Conservation (phyloP, 2,113 vertebrate genomes). For the Vanacampus margaritifer region DNA sequence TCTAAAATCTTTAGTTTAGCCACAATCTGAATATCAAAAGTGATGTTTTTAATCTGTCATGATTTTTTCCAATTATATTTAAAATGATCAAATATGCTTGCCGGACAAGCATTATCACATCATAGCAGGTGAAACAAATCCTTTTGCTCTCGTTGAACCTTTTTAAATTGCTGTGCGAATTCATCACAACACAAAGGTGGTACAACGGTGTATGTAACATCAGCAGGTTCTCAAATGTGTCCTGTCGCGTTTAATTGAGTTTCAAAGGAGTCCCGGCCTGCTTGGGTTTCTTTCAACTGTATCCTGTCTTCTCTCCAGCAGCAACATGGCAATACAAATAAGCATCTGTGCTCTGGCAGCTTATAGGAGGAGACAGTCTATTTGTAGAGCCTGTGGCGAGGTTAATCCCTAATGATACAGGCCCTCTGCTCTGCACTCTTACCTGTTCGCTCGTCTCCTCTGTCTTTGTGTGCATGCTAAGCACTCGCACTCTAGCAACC, state of each 20-base stretch:
- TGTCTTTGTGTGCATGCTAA: conserved; percentile 36
- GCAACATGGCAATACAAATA: conserved; percentile 68
- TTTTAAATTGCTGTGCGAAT: conserved; percentile 14
- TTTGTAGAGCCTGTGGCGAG: conserved; percentile 68
- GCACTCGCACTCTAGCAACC: background rate
- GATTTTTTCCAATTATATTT: background rate
- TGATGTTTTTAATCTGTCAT: background rate
- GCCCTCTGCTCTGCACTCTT: conserved; percentile 41
- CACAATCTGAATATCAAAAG: background rate
- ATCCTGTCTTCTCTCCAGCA: conserved; percentile 50
- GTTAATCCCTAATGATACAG: conserved; percentile 73
- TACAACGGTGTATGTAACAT: conserved; percentile 20
- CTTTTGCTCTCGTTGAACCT: background rate
- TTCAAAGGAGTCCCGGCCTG: conserved; percentile 39
- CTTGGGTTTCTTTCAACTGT: conserved; percentile 55
- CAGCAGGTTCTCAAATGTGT: conserved; percentile 26
- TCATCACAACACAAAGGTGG: background rate
- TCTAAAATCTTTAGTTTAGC: background rate
- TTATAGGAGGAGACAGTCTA: conserved; percentile 71
- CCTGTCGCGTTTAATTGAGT: conserved; percentile 48
- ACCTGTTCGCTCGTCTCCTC: conserved; percentile 52
- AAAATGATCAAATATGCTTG: background rate
- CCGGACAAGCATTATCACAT: background rate
- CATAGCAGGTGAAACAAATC: background rate
- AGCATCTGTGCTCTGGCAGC: conserved; percentile 56